phyloP scores from a whole-genome alignment of 2,113 vertebrate species.

The Charina bottae region DNA sequence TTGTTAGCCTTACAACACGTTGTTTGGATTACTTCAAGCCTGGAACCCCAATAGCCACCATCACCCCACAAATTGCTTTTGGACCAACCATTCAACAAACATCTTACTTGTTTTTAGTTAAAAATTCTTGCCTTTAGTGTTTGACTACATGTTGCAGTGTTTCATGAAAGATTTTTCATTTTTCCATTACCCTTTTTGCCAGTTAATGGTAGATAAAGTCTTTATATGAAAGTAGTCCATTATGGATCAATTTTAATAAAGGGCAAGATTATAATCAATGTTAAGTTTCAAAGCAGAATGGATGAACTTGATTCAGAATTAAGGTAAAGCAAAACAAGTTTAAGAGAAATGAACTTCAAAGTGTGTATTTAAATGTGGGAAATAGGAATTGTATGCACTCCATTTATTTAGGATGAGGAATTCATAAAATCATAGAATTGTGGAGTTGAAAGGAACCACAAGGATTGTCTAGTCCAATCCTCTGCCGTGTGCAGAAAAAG shows the following conservation, averaged over 20 bases:
- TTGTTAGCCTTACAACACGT: too few species aligned
- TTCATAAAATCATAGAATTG: too few species aligned
- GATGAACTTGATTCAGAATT: neutral
- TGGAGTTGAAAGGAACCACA: too few species aligned
- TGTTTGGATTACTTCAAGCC: too few species aligned
- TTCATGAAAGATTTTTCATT: neutral
- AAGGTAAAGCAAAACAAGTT: neutral
- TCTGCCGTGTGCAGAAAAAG: too few species aligned
- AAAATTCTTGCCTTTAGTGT: neutral
- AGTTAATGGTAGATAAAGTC: neutral
- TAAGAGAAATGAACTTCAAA: neutral
- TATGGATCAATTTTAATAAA: neutral
- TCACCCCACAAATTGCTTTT: too few species aligned
- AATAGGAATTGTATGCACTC: neutral
- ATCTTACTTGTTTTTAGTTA: neutral
- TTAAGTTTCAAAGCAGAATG: neutral
- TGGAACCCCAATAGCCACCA: too few species aligned
- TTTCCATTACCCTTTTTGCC: neutral
- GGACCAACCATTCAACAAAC: neutral
- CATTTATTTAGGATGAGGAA: too few species aligned
- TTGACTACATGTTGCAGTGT: neutral
- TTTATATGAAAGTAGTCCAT: neutral
- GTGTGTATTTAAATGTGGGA: neutral
- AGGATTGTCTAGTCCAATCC: too few species aligned
- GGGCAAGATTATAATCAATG: neutral